Conservation (phyloP, 2,888 invertebrate species). For the Euproctis similis region DNA sequence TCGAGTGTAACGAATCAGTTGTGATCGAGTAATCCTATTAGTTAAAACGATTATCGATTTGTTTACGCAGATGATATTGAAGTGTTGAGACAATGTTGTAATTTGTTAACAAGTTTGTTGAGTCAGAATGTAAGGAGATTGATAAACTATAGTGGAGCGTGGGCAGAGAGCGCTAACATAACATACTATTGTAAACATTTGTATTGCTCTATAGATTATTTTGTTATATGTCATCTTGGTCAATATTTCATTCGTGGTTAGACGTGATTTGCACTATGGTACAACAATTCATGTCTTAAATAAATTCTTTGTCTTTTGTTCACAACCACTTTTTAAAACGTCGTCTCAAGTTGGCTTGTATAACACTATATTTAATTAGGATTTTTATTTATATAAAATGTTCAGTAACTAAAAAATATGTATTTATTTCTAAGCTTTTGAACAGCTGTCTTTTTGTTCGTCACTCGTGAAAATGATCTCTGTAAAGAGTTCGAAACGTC, state of each 20-base stretch:
- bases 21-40: constrained; percentile 35
- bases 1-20: constrained; percentile 32
- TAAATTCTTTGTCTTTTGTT: neutral
- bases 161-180: constrained; percentile 41
- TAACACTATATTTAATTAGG: too few species aligned
- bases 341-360: too few species aligned
- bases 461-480: too few species aligned
- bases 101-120: constrained; percentile 30
- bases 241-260: constrained; percentile 42
- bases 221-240: constrained; percentile 38
- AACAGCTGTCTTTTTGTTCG: too few species aligned
- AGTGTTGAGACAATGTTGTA: constrained; percentile 28
- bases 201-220: constrained; percentile 52
- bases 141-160: constrained; percentile 42
- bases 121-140: constrained; percentile 38
- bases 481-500: too few species aligned
- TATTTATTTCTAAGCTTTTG: too few species aligned
- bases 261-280: constrained; percentile 40
- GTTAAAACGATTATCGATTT: constrained; percentile 26
- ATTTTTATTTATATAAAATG: too few species aligned
- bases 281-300: constrained; percentile 15
- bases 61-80: constrained; percentile 18
- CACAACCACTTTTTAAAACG: too few species aligned
- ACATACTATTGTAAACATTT: constrained; percentile 51
- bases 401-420: too few species aligned